Base-by-base conservation (phyloP, 2,113 vertebrate species). In the Amazona vittata region DNA sequence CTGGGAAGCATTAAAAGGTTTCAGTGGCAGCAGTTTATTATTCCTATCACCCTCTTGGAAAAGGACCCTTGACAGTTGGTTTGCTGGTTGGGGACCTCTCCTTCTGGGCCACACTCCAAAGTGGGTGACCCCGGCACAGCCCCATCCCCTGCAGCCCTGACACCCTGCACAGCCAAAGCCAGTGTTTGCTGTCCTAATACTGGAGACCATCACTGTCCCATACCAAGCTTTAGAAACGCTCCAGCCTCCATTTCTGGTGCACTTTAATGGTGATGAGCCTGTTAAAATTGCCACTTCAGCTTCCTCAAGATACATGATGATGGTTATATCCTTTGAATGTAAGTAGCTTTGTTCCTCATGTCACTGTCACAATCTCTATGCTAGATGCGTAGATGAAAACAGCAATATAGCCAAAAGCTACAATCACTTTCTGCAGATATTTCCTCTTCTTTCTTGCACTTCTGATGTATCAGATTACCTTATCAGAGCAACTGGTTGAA, bases 391-490 rank as follows among this genome's bases (percentile, higher is more conserved):
- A 55, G 33, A 87, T 77, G 41, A 59, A 68, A 95, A 39, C 53
- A 82, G 80, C 83, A 59, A 53, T 8, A 15, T 4, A 78, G 83
- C 89, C 86, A 77, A 94, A 94, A 95, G 70, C 93, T 64, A 77
- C 88, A 37, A 35, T 65, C 8, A 28, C 69, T 96, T 95, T 86
- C 63, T 93, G 71, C 76, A 83, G 76, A 31, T 60, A 79, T 68
- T 89, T 73, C 52, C 37, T 79, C 22, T 4, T 87, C 31, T 70
- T 81, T 31, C 64, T 90, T 75, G 25, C 68, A 63, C 63, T 65
- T 86, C 33, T 83, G 59, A 88, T 95, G 12, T 12, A 86, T 94
- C 87, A 83, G 85, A 78, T 86, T 92, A 21, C 79, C 49, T 95
- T 85, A 91, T 83, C 35, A 0, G 50, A 74, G 89, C 68, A 47